Percentiles rank a stretch among this genome's conserved stretches.
Conservation (phyloP, 1,140 invertebrate species). For the Trinorchestia longiramus region DNA sequence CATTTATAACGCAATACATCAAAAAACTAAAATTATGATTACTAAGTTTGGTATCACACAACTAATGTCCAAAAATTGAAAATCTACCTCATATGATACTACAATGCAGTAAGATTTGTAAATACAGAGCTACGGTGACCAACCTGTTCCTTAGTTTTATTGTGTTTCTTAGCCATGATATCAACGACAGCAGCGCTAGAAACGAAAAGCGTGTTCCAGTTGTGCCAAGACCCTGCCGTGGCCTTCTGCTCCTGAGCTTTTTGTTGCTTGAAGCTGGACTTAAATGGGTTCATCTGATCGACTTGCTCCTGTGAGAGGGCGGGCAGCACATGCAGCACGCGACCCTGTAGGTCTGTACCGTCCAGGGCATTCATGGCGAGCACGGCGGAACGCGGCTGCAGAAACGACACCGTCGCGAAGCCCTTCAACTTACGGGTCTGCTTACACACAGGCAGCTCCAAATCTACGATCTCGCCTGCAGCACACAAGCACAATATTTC, state of each 20-base stretch:
- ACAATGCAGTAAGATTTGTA: not conserved
- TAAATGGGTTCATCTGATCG: slow-evolving; percentile 48
- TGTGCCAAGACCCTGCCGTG: slow-evolving; percentile 83
- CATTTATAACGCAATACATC: no score
- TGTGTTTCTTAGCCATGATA: slow-evolving; percentile 87
- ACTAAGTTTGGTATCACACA: not conserved
- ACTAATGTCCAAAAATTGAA: not conserved
- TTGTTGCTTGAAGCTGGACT: slow-evolving; percentile 76
- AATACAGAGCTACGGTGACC: slow-evolving; percentile 55
- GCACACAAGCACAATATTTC: no score
- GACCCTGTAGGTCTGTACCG: slow-evolving; percentile 88
- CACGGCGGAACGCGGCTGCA: slow-evolving; percentile 96
- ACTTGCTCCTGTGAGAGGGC: slow-evolving; percentile 70
- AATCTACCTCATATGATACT: not conserved
- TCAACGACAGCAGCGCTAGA: slow-evolving; percentile 94
- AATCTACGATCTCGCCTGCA: slow-evolving; percentile 85
- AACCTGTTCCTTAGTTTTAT: slow-evolving; percentile 87
- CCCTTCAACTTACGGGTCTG: slow-evolving; percentile 89
- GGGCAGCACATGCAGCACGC: slow-evolving; percentile 93
- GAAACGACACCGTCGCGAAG: slow-evolving; percentile 91
- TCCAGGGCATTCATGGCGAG: slow-evolving; percentile 90
- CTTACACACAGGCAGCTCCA: slow-evolving; percentile 90
- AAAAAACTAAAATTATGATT: not conserved
- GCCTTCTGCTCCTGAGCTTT: slow-evolving; percentile 85
- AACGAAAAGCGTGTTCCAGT: slow-evolving; percentile 97